Evolutionary conservation across 2,797 vertebrate genomes (phyloP).

Genomic region (Coendou prehensilis): DNA sequence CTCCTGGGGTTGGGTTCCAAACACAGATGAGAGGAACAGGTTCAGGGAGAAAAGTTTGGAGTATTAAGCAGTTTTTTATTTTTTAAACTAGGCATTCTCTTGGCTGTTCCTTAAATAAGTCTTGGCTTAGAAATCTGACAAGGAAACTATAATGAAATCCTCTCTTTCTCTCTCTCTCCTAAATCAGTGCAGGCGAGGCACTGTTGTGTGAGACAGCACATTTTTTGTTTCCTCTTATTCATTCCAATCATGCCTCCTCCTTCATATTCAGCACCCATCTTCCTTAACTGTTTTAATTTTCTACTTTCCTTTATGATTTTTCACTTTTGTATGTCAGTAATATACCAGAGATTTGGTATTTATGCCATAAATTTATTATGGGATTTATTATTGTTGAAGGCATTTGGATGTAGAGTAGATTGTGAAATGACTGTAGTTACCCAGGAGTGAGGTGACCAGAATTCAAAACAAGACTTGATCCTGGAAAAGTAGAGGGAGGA

Average conservation of each 20-base stretch:
- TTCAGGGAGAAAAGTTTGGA: background rate
- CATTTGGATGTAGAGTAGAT: slow-evolving; percentile 56
- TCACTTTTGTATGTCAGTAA: slow-evolving; percentile 70
- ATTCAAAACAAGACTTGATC: slow-evolving; percentile 65
- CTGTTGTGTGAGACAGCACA: background rate
- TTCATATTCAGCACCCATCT: slow-evolving; percentile 40
- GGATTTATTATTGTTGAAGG: slow-evolving; percentile 63
- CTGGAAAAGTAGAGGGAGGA: slow-evolving; percentile 12
- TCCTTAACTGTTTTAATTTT: slow-evolving; percentile 71
- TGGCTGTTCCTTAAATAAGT: slow-evolving; percentile 29
- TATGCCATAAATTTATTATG: slow-evolving; percentile 54
- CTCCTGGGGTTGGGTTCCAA: background rate
- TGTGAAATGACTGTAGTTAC: background rate
- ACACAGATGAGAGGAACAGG: background rate
- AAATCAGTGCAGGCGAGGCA: background rate
- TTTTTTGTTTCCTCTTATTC: slow-evolving; percentile 10
- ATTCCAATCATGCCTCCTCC: slow-evolving; percentile 31
- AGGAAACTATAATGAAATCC: background rate
- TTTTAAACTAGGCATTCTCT: slow-evolving; percentile 2
- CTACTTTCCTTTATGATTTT: slow-evolving; percentile 66
- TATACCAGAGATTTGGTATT: slow-evolving; percentile 64
- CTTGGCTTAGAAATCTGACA: slow-evolving; percentile 23
- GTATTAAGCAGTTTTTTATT: background rate
- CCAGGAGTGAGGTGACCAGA: slow-evolving; percentile 25
- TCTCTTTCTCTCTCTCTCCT: background rate